Percentiles rank a stretch among this genome's conserved stretches.
Evolutionary conservation across 2,888 invertebrate species (phyloP).

Genomic region (Ceramica pisi): DNA sequence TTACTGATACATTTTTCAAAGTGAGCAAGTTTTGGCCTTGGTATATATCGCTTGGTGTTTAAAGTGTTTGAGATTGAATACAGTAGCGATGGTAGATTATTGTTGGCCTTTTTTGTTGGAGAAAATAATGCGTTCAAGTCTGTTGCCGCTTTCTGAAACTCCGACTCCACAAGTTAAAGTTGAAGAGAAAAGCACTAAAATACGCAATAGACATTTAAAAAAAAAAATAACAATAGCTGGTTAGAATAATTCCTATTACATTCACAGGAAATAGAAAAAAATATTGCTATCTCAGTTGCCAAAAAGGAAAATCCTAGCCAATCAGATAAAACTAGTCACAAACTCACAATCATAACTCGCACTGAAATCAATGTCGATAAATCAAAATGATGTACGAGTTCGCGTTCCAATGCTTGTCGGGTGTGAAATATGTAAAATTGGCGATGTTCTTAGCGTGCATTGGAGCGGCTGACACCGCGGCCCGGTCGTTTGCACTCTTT

Average conservation of each 20-base stretch:
- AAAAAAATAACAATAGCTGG: background rate
- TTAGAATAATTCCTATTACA: background rate
- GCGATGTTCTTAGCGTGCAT: constrained; percentile 81
- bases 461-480: constrained; percentile 83
- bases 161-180: background rate
- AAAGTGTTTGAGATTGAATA: constrained; percentile 34
- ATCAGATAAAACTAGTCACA: constrained; percentile 51
- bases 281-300: background rate
- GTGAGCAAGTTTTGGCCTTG: constrained; percentile 57
- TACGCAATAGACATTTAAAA: background rate
- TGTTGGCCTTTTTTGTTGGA: background rate
- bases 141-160: background rate
- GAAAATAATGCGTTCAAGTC: background rate
- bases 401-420: constrained; percentile 64
- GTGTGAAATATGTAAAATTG: constrained; percentile 81
- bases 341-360: constrained; percentile 51
- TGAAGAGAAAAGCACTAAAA: background rate
- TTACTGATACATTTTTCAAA: constrained; percentile 68
- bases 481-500: constrained; percentile 90
- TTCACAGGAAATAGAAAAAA: background rate
- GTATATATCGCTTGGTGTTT: constrained; percentile 55
- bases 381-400: constrained; percentile 69
- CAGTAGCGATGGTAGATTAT: background rate
- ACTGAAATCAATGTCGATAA: constrained; percentile 65
- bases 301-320: constrained; percentile 22